Conservation (phyloP, 2,797 vertebrate genomes). For the Acrocephalus scirpaceus region DNA sequence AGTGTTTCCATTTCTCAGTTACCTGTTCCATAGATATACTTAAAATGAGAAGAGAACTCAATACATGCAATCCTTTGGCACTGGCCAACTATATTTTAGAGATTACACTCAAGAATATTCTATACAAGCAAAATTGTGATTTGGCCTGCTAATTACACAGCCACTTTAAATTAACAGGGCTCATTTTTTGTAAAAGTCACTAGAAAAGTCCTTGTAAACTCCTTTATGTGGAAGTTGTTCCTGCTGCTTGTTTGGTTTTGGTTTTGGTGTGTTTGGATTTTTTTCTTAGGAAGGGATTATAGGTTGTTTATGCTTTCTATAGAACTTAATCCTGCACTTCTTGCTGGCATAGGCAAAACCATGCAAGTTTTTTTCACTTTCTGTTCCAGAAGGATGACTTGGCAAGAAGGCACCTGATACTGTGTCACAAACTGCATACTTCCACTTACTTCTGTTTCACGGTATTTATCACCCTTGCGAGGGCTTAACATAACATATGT, state of each 20-base stretch:
- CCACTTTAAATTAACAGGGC: not conserved
- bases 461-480: not conserved
- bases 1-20: not conserved
- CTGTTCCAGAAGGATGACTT: not conserved
- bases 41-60: not conserved
- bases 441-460: not conserved
- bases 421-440: not conserved
- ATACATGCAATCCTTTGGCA: not conserved
- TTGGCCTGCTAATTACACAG: not conserved
- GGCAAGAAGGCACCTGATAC: not conserved
- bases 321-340: not conserved
- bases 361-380: not conserved
- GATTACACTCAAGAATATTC: not conserved
- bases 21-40: not conserved
- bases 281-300: not conserved
- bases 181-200: not conserved
- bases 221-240: not conserved
- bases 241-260: not conserved
- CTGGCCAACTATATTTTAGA: not conserved
- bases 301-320: not conserved
- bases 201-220: not conserved
- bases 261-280: not conserved
- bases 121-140: not conserved
- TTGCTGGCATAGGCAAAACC: not conserved
- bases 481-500: not conserved